Evolutionary conservation across 2,113 vertebrate genomes (phyloP).

Genomic region (Brachypteracias leptosomus): DNA sequence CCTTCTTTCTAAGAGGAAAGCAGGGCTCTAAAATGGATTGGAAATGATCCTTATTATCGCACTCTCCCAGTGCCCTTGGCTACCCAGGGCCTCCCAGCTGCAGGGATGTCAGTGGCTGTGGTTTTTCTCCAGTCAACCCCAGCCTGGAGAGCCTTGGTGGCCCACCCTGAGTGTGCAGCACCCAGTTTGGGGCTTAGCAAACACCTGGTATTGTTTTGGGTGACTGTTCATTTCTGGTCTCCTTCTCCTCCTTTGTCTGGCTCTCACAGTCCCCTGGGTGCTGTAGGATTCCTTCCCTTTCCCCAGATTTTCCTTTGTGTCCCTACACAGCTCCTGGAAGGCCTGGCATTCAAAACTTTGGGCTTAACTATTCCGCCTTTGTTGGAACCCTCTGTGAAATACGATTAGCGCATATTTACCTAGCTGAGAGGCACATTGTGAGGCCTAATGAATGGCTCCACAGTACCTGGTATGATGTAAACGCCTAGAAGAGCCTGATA

Average conservation of each 20-base stretch:
- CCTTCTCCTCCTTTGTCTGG: background rate
- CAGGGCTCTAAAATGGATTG: background rate
- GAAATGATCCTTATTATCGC: background rate
- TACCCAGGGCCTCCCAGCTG: background rate
- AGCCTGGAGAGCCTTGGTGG: background rate
- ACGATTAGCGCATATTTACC: background rate
- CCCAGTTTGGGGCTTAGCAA: background rate
- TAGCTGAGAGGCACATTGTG: background rate
- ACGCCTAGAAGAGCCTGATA: background rate
- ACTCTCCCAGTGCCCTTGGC: background rate
- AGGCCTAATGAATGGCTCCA: background rate
- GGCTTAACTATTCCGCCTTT: background rate
- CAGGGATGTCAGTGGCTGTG: background rate
- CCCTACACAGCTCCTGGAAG: background rate
- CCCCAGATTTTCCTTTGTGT: background rate
- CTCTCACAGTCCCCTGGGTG: rapidly evolving
- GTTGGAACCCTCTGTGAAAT: background rate
- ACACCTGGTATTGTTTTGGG: rapidly evolving
- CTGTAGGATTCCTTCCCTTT: background rate
- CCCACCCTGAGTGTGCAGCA: background rate
- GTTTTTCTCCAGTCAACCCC: background rate
- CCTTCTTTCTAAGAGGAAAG: background rate
- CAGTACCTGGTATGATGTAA: background rate
- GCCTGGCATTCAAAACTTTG: background rate
- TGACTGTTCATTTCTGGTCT: rapidly evolving